These are phyloP conservation scores for Zaprionus taronus DNA, from an alignment of 1,140 invertebrate species.

Conservation along the genomic window DNA sequence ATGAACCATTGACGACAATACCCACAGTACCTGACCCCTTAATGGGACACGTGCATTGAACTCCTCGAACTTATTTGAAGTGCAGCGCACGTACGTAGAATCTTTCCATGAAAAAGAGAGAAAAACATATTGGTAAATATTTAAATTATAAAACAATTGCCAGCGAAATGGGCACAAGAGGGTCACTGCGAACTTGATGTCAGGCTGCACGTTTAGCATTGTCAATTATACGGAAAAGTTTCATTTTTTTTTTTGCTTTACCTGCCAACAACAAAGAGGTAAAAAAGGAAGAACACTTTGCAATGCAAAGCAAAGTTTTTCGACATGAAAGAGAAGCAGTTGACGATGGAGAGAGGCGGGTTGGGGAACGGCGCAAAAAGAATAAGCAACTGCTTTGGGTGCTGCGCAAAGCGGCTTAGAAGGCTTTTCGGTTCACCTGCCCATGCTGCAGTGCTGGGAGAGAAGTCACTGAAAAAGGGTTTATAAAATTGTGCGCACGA, in stretches of 20 bases:
- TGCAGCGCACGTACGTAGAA: slow-evolving; percentile 40
- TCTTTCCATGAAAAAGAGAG: background rate
- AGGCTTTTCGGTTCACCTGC: slow-evolving; percentile 49
- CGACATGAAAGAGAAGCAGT: slow-evolving; percentile 42
- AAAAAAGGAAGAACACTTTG: slow-evolving; percentile 42
- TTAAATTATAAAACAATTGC: slow-evolving; percentile 59
- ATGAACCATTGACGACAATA: slow-evolving; percentile 44
- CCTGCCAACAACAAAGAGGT: background rate
- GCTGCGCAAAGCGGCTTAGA: slow-evolving; percentile 49
- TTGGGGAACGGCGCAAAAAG: background rate
- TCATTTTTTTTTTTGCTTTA: slow-evolving; percentile 12
- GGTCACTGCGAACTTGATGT: slow-evolving; percentile 33
- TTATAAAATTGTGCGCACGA: slow-evolving; percentile 66
- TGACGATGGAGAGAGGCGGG: no score
- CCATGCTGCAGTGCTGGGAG: slow-evolving; percentile 11
- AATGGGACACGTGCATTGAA: slow-evolving; percentile 48
- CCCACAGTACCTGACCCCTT: slow-evolving; percentile 38
- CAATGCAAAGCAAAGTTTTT: slow-evolving; percentile 49
- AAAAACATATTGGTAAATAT: slow-evolving; percentile 42
- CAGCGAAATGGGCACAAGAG: slow-evolving; percentile 13
- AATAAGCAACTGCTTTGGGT: slow-evolving; percentile 40
- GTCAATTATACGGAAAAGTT: slow-evolving; percentile 46
- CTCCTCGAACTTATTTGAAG: slow-evolving; percentile 29
- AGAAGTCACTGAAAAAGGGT: slow-evolving; percentile 55
- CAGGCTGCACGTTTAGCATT: slow-evolving; percentile 44